Conservation (phyloP, 2,797 vertebrate species). For the Sebastes hubbsi region DNA sequence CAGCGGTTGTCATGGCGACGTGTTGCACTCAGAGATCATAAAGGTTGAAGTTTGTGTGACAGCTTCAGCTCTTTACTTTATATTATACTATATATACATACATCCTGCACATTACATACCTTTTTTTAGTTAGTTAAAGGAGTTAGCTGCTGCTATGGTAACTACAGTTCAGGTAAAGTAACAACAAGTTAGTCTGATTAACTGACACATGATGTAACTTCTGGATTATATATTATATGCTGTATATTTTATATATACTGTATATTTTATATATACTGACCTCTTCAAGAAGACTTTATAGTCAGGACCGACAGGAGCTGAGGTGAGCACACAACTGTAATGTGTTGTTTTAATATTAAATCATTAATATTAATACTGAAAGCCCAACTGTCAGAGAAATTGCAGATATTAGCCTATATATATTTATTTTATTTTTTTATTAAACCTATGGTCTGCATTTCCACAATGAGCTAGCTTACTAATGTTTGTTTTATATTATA, state of each 20-base stretch:
- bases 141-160: too few relatives aligned
- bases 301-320: background rate
- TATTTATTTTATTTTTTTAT: background rate
- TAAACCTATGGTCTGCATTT: background rate
- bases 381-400: background rate
- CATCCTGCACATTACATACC: background rate
- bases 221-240: background rate
- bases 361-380: background rate
- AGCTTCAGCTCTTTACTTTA: background rate
- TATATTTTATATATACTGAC: too few relatives aligned
- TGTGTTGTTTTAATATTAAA: background rate
- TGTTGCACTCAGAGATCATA: conserved; percentile 6
- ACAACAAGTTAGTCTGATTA: background rate
- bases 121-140: too few relatives aligned
- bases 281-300: background rate
- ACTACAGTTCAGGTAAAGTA: too few relatives aligned
- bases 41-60: background rate
- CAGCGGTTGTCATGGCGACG: conserved; percentile 60
- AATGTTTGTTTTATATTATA: too few relatives aligned
- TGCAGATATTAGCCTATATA: too few relatives aligned
- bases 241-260: too few relatives aligned
- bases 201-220: background rate
- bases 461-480: background rate
- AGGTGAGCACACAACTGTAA: background rate
- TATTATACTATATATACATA: too few relatives aligned